phyloP scores from a whole-genome alignment of 2,797 vertebrate species.

The Ciconia nigra region DNA sequence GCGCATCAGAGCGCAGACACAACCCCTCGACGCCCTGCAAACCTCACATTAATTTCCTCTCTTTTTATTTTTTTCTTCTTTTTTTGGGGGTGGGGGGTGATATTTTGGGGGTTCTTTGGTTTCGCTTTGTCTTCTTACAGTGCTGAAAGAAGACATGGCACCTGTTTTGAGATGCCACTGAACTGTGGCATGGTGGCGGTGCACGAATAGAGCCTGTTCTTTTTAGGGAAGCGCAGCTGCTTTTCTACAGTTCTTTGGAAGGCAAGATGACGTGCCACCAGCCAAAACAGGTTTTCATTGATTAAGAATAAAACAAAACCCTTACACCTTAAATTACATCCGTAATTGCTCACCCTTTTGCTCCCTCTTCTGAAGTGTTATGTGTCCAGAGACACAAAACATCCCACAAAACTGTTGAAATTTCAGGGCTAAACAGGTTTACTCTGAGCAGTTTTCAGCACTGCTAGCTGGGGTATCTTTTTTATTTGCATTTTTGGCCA shows the following conservation, averaged over 20 bases:
- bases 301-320: background rate
- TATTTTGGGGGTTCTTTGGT: background rate
- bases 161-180: background rate
- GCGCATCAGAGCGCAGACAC: too few relatives aligned
- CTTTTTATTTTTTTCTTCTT: background rate
- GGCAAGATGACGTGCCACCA: background rate
- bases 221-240: background rate
- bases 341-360: background rate
- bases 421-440: background rate
- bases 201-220: rapidly evolving
- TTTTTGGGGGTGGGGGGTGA: background rate
- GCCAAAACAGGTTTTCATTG: background rate
- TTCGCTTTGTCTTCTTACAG: background rate
- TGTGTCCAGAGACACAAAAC: background rate
- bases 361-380: background rate
- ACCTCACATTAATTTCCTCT: too few relatives aligned
- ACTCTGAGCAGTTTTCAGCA: background rate
- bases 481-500: background rate
- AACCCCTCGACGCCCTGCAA: background rate
- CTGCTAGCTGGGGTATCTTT: background rate
- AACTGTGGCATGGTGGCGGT: rapidly evolving
- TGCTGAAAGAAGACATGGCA: background rate
- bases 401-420: background rate
- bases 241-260: background rate
- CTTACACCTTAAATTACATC: background rate